phyloP scores from a whole-genome alignment of 2,113 vertebrate species.

The Pitta sordida region DNA sequence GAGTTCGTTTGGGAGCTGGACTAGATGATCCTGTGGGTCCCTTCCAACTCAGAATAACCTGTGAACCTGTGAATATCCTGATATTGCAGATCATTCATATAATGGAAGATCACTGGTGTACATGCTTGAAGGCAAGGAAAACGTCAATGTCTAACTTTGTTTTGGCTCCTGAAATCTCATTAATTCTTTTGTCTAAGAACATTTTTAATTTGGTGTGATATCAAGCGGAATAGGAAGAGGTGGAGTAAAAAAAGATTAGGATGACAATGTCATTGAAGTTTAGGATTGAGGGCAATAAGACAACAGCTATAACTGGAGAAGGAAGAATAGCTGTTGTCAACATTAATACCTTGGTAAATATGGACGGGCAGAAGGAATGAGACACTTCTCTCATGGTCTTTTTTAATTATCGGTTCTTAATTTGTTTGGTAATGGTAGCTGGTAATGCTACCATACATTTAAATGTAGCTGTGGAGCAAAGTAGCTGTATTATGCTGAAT shows the following conservation, averaged over 20 bases:
- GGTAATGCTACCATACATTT: not conserved
- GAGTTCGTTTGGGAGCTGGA: too few relatives aligned
- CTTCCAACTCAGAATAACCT: too few relatives aligned
- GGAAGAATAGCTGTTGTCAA: not conserved
- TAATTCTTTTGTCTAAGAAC: not conserved
- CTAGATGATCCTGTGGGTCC: too few relatives aligned
- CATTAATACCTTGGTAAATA: not conserved
- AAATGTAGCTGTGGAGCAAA: not conserved
- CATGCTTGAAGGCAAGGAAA: not conserved
- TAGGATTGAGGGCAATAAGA: not conserved
- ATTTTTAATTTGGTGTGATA: not conserved
- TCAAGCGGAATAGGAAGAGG: not conserved
- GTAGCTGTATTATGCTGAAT: not conserved
- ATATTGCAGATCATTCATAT: not conserved
- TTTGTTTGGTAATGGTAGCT: not conserved
- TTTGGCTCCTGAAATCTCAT: not conserved
- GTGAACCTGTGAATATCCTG: too few relatives aligned
- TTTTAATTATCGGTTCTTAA: not conserved
- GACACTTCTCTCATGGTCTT: not conserved
- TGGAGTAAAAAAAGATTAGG: not conserved
- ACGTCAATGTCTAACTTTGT: accelerated
- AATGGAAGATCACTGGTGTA: not conserved
- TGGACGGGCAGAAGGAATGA: not conserved
- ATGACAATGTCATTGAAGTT: not conserved
- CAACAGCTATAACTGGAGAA: not conserved